These are phyloP conservation scores for Trichechus manatus DNA, from an alignment of 2,113 vertebrate species.

Conservation along the genomic window DNA sequence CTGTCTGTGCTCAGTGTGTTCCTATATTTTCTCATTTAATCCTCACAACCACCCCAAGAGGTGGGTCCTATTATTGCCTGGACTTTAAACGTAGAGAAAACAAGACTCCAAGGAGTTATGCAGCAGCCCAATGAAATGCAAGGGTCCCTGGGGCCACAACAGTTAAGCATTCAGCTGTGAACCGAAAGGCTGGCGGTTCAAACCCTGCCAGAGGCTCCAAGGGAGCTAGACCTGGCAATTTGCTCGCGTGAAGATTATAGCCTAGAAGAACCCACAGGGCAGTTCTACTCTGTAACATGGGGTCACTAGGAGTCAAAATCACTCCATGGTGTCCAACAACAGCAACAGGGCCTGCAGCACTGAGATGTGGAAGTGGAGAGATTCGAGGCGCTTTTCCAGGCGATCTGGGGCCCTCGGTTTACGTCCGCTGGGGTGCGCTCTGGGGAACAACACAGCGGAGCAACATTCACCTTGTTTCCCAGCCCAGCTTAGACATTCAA, in stretches of 20 bases:
- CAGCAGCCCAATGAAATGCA: not conserved
- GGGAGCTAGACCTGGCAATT: not conserved
- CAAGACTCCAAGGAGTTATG: not conserved
- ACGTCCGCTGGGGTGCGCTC: not conserved
- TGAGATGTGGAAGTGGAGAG: not conserved
- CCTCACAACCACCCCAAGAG: not conserved
- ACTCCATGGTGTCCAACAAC: not conserved
- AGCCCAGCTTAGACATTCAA: not conserved
- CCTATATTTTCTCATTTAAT: not conserved
- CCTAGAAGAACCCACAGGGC: not conserved
- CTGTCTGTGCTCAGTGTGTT: fast-evolving
- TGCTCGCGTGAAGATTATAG: not conserved
- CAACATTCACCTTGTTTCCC: fast-evolving
- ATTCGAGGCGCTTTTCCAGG: not conserved
- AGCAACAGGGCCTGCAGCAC: not conserved
- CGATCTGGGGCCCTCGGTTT: too few species aligned
- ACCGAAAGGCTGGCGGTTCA: not conserved
- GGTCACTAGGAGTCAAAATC: too few species aligned
- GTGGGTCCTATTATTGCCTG: not conserved
- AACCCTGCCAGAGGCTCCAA: not conserved
- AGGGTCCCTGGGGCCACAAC: not conserved
- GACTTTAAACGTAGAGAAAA: not conserved
- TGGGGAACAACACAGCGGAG: not conserved
- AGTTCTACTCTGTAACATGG: not conserved
- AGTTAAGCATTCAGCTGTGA: not conserved